A percentile compares a stretch with the other conserved stretches of the same genome.
Conservation (phyloP, 1,140 invertebrate species). For the Sarcophaga peregrina region DNA sequence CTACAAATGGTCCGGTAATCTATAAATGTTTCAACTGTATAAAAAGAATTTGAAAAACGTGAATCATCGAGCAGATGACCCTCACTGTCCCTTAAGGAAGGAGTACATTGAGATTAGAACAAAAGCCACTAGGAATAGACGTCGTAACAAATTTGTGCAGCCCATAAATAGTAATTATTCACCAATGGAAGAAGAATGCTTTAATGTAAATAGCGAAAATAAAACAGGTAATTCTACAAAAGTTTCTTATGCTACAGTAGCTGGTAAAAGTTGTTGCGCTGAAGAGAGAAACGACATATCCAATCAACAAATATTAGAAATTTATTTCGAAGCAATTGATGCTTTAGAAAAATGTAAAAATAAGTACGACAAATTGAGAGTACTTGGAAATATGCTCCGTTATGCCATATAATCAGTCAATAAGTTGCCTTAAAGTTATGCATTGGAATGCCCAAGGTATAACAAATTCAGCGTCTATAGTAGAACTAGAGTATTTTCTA, state of each 20-base stretch:
- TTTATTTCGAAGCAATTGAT: conserved; percentile 27
- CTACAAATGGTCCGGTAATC: background rate
- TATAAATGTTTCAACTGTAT: conserved; percentile 26
- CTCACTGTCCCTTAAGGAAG: background rate
- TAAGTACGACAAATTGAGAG: conserved; percentile 27
- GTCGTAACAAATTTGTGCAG: background rate
- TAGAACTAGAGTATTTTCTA: background rate
- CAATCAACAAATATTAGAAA: conserved; percentile 5
- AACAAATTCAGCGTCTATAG: background rate
- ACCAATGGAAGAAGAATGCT: background rate
- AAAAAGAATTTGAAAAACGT: background rate
- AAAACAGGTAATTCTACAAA: background rate
- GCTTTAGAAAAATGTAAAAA: conserved; percentile 25
- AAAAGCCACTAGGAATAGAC: background rate
- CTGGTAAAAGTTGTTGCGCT: background rate
- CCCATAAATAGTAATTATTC: background rate
- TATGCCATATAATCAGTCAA: conserved; percentile 9
- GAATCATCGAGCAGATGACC: conserved; percentile 20
- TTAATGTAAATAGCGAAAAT: background rate
- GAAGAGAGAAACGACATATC: background rate
- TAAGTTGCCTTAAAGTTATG: background rate
- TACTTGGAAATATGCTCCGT: conserved; percentile 18
- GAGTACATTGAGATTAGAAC: background rate
- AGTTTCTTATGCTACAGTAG: background rate
- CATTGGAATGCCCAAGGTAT: conserved; percentile 36